A percentile compares a stretch with the other conserved stretches of the same genome.
Evolutionary conservation across 1,140 invertebrate species (phyloP).

Genomic region (Alviniconcha marisindica): DNA sequence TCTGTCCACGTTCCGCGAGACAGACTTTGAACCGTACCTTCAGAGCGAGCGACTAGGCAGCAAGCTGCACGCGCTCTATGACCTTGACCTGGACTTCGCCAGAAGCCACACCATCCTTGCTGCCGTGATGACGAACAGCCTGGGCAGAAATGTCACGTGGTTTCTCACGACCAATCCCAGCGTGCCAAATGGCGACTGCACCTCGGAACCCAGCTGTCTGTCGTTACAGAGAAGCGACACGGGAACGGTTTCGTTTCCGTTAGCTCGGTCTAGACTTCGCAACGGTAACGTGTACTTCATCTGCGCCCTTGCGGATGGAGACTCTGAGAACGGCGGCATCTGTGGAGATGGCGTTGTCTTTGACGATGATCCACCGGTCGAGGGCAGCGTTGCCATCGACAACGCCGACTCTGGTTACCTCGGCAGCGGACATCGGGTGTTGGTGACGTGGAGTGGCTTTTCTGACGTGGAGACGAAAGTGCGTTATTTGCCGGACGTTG

Average conservation of each 20-base stretch:
- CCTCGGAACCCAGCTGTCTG: neutral
- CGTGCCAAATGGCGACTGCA: conserved; percentile 1
- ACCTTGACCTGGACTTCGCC: conserved; percentile 41
- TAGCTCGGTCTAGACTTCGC: neutral
- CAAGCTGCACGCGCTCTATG: conserved; percentile 31
- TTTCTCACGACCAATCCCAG: conserved; percentile 38
- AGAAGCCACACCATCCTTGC: neutral
- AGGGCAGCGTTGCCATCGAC: conserved; percentile 40
- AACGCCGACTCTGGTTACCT: conserved; percentile 47
- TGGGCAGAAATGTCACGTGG: conserved; percentile 37
- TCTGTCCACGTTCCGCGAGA: neutral
- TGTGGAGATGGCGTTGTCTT: conserved; percentile 57
- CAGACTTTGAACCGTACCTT: neutral
- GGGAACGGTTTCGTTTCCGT: neutral
- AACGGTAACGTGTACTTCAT: neutral
- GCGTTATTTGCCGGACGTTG: neutral
- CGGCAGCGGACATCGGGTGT: conserved; percentile 10
- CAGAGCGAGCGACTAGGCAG: conserved; percentile 34
- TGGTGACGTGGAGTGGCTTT: conserved; percentile 50
- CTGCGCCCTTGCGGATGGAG: neutral
- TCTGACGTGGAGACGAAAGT: conserved; percentile 32
- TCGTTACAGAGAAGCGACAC: neutral
- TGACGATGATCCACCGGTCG: conserved; percentile 44
- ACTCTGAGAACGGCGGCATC: neutral
- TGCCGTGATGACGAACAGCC: conserved; percentile 24